phyloP scores from a whole-genome alignment of 2,888 invertebrate genomes.

The Seladonia tumulorum region DNA sequence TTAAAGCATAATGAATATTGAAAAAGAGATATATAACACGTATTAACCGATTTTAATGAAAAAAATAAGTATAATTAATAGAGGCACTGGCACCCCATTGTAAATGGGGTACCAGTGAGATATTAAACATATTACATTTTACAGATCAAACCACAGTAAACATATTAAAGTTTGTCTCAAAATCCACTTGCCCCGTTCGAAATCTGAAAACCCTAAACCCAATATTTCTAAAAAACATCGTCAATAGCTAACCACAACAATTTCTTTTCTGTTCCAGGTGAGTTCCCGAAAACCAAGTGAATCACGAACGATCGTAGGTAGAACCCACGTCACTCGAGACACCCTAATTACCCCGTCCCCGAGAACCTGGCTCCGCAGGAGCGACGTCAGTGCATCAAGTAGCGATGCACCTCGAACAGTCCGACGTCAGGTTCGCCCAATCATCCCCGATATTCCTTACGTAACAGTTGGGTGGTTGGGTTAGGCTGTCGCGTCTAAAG shows the following conservation, averaged over 20 bases:
- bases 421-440: background rate
- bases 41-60: no score
- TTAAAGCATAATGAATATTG: no score
- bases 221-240: background rate
- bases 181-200: no score
- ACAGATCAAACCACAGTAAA: no score
- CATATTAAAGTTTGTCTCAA: no score
- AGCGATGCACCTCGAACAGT: background rate
- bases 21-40: no score
- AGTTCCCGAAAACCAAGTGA: background rate
- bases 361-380: background rate
- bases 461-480: constrained; percentile 9
- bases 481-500: background rate
- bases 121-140: no score
- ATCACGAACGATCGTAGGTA: background rate
- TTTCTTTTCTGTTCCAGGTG: constrained; percentile 38
- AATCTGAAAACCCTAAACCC: no score
- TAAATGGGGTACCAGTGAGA: no score
- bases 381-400: background rate
- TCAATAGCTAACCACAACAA: background rate
- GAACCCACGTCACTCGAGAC: background rate
- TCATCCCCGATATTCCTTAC: constrained; percentile 29
- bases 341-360: background rate
- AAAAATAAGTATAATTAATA: no score
- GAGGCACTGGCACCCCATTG: no score